Evolutionary conservation across 53 echinoderm and acorn worm genomes (phyloP).

Genomic region (Arbacia lixula): DNA sequence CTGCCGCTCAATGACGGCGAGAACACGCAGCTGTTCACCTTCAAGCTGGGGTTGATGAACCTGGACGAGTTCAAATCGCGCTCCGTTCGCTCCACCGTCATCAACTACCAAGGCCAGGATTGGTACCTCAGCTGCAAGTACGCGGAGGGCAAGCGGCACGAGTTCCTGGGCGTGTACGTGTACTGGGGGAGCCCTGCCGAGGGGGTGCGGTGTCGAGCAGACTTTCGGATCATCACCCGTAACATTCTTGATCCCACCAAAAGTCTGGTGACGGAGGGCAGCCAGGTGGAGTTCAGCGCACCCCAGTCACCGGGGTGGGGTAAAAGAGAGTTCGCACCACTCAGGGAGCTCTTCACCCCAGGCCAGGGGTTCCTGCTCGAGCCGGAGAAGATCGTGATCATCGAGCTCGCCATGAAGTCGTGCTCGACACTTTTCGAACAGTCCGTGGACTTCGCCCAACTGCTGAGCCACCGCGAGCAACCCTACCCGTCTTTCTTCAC

Average conservation of each 20-base stretch:
- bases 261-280: slow-evolving; percentile 90
- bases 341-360: slow-evolving; percentile 77
- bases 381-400: slow-evolving; percentile 85
- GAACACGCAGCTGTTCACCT: slow-evolving; percentile 91
- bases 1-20: slow-evolving; percentile 94
- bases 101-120: slow-evolving; percentile 94
- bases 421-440: slow-evolving; percentile 90
- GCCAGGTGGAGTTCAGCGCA: slow-evolving; percentile 92
- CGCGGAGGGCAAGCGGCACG: slow-evolving; percentile 69
- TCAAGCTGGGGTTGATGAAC: slow-evolving; percentile 78
- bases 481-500: slow-evolving; percentile 90
- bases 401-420: slow-evolving; percentile 91
- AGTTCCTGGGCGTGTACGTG: slow-evolving; percentile 83
- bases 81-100: slow-evolving; percentile 75
- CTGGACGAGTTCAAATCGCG: slow-evolving; percentile 77
- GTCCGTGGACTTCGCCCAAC: slow-evolving; percentile 81
- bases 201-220: slow-evolving; percentile 84
- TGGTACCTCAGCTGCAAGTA: slow-evolving; percentile 94
- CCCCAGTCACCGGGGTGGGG: slow-evolving; percentile 93
- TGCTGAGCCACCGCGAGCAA: slow-evolving; percentile 72
- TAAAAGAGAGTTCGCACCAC: slow-evolving; percentile 88
- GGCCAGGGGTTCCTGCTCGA: slow-evolving; percentile 89
- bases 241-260: slow-evolving; percentile 89
- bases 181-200: slow-evolving; percentile 88
- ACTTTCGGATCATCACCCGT: slow-evolving; percentile 90